These are phyloP conservation scores for Cryptops parisi DNA, from an alignment of 2,888 invertebrate species.

Conservation along the genomic window DNA sequence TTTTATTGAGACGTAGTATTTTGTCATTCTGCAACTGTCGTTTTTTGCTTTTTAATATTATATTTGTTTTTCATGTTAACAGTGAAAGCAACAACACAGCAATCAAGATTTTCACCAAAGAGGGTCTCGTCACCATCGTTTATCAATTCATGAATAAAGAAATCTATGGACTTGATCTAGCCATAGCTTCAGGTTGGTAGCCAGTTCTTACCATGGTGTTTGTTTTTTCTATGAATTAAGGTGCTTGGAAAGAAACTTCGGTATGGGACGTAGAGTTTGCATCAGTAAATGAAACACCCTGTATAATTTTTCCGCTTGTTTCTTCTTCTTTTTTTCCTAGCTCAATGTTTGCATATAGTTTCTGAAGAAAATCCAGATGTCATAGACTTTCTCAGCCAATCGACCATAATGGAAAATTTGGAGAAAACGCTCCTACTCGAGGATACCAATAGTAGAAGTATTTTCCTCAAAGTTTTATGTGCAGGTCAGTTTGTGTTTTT, in stretches of 20 bases:
- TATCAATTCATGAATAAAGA: slow-evolving; percentile 44
- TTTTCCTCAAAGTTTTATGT: no score
- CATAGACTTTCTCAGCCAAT: slow-evolving; percentile 28
- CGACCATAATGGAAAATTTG: no score
- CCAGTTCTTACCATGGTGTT: no score
- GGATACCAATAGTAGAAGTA: no score
- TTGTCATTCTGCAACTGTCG: no score
- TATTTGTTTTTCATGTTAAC: slow-evolving; percentile 20
- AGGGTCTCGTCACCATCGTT: slow-evolving; percentile 45
- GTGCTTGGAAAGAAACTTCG: no score
- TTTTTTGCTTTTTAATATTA: slow-evolving; percentile 5
- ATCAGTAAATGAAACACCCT: no score
- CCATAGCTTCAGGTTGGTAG: slow-evolving; percentile 30
- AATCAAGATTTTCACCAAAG: slow-evolving; percentile 47
- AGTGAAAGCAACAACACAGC: slow-evolving; percentile 40
- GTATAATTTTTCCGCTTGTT: neutral
- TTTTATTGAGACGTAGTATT: no score
- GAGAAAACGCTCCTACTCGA: no score
- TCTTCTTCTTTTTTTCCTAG: slow-evolving; percentile 20
- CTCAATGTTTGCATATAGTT: slow-evolving; percentile 53
- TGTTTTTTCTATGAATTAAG: no score
- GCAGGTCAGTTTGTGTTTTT: no score
- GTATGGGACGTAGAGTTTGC: no score
- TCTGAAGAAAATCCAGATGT: slow-evolving; percentile 52
- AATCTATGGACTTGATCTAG: slow-evolving; percentile 40